These are phyloP conservation scores for Carduelis carduelis DNA, from an alignment of 2,797 vertebrate species.

Conservation along the genomic window DNA sequence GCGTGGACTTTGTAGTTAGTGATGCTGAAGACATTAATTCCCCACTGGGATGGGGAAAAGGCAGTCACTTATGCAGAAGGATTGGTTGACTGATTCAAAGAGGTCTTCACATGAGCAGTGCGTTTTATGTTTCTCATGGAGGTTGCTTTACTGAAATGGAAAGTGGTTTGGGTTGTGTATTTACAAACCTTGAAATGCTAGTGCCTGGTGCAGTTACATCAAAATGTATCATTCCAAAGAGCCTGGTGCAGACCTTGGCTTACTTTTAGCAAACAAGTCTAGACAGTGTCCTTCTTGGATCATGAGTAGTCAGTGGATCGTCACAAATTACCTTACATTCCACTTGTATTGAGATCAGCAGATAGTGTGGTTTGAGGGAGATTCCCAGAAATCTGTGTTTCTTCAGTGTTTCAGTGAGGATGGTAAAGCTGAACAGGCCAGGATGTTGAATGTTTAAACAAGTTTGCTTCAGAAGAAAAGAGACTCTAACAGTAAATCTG, in stretches of 20 bases:
- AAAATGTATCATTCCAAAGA: neutral
- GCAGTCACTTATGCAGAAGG: neutral
- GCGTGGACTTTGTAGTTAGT: neutral
- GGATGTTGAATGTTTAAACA: neutral
- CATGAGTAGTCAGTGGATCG: neutral
- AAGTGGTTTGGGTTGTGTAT: neutral
- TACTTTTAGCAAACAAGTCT: neutral
- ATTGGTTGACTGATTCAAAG: neutral
- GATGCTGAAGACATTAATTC: neutral
- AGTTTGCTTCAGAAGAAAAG: neutral
- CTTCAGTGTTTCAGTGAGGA: neutral
- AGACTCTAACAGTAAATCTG: neutral
- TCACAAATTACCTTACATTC: neutral
- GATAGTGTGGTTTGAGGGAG: neutral
- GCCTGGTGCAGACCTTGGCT: neutral
- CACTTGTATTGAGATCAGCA: neutral
- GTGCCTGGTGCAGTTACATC: neutral
- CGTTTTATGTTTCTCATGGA: neutral
- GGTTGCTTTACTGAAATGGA: neutral
- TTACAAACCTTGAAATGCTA: neutral
- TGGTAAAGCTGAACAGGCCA: neutral
- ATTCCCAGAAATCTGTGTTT: neutral
- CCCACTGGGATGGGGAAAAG: neutral
- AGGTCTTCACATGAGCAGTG: neutral
- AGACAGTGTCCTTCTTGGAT: neutral